Evolutionary conservation across 1,140 invertebrate species (phyloP).

Genomic region (Bombus huntii): DNA sequence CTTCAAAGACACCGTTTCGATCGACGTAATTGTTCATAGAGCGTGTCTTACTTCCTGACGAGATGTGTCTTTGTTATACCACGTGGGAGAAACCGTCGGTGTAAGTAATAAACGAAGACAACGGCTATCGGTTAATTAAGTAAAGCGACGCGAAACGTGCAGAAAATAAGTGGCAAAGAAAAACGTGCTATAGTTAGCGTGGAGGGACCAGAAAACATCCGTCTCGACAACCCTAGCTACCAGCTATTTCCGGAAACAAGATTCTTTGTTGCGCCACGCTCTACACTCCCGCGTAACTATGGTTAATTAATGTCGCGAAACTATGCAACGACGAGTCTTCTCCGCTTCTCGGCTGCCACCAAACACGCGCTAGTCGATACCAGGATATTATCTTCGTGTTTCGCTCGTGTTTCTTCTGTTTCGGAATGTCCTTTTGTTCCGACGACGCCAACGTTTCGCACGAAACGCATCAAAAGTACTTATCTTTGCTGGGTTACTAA

Average conservation of each 20-base stretch:
- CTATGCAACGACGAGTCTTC: conserved; percentile 52
- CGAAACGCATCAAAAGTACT: neutral
- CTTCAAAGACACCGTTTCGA: neutral
- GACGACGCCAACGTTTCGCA: neutral
- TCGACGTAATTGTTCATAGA: neutral
- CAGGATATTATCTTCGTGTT: neutral
- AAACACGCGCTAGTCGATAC: conserved; percentile 15
- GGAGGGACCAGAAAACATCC: conserved; percentile 8
- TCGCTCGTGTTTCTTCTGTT: neutral
- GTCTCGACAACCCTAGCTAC: neutral
- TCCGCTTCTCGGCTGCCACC: neutral
- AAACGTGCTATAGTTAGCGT: neutral
- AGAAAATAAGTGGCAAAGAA: neutral
- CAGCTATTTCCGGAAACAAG: conserved; percentile 57
- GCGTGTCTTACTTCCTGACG: neutral
- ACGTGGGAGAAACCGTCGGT: too few relatives aligned
- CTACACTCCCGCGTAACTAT: conserved; percentile 44
- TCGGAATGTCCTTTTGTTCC: neutral
- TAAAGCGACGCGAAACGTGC: neutral
- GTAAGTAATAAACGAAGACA: neutral
- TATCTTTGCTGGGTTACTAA: neutral
- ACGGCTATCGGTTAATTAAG: conserved; percentile 28
- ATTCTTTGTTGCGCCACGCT: conserved; percentile 41
- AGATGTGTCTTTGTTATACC: neutral
- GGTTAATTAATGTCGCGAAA: conserved; percentile 69